Conservation (phyloP, 1,140 invertebrate species). For the Diorhabda elongata region DNA sequence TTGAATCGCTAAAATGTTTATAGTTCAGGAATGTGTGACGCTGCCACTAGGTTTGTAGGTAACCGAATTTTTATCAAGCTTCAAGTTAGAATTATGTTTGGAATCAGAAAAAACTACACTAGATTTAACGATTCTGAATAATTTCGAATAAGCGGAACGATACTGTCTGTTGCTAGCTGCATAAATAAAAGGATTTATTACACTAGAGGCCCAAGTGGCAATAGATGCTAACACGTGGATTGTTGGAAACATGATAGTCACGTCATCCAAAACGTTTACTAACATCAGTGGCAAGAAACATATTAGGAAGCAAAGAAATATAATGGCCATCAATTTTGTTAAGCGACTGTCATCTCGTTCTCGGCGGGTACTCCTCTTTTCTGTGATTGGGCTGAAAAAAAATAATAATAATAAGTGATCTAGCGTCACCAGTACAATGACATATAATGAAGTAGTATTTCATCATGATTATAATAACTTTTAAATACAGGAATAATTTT, state of each 20-base stretch:
- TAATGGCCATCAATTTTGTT: slow-evolving; percentile 78
- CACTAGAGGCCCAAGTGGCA: slow-evolving; percentile 79
- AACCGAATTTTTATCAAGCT: slow-evolving; percentile 32
- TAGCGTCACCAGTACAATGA: neutral
- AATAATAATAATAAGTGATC: neutral
- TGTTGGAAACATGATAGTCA: slow-evolving; percentile 61
- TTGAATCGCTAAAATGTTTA: neutral
- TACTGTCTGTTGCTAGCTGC: slow-evolving; percentile 82
- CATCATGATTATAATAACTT: no score
- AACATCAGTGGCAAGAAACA: slow-evolving; percentile 84
- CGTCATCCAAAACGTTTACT: slow-evolving; percentile 77
- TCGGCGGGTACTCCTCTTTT: slow-evolving; percentile 49
- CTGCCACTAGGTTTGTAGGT: slow-evolving; percentile 30
- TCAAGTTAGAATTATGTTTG: slow-evolving; percentile 30
- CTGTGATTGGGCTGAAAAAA: slow-evolving; percentile 44
- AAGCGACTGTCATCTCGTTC: slow-evolving; percentile 72
- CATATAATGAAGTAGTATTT: no score
- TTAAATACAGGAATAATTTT: no score
- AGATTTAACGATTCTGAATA: slow-evolving; percentile 49
- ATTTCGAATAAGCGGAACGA: slow-evolving; percentile 66
- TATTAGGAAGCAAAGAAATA: slow-evolving; percentile 78
- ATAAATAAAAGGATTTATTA: slow-evolving; percentile 84
- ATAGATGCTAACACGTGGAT: slow-evolving; percentile 77
- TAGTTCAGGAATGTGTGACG: slow-evolving; percentile 2
- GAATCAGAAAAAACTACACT: slow-evolving; percentile 38